A percentile compares a stretch with the other conserved stretches of the same genome.
phyloP scores from a whole-genome alignment of 2,113 vertebrate species.

The Aix galericulata region DNA sequence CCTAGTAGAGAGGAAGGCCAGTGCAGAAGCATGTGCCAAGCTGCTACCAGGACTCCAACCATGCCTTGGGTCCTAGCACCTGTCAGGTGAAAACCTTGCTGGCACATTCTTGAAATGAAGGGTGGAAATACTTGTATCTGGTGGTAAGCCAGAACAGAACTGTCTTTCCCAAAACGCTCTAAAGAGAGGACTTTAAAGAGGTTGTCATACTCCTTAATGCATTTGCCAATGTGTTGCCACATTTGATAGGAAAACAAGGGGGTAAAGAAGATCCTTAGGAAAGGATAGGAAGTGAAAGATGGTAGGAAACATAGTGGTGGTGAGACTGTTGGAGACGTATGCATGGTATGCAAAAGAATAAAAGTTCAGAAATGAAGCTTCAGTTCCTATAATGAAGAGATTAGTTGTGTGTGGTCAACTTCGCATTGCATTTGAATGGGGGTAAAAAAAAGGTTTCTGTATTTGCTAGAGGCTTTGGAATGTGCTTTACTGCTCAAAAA shows the following conservation, averaged over 20 bases:
- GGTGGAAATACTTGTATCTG: not conserved
- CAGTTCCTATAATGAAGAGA: not conserved
- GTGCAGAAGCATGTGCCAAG: conserved; percentile 9
- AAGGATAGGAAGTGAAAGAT: not conserved
- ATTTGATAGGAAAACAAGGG: not conserved
- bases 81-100: not conserved
- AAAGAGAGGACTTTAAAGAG: not conserved
- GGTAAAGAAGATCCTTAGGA: not conserved
- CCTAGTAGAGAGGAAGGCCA: conserved; percentile 12
- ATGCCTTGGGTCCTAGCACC: not conserved
- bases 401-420: not conserved
- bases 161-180: not conserved
- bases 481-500: not conserved
- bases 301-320: not conserved
- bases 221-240: not conserved
- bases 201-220: conserved; percentile 9
- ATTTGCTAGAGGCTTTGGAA: not conserved
- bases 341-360: not conserved
- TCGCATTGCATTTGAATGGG: not conserved
- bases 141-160: not conserved
- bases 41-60: not conserved
- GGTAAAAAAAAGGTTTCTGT: not conserved
- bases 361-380: not conserved
- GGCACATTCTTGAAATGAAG: not conserved
- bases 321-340: not conserved